Percentiles rank a stretch among this genome's conserved stretches.
These are phyloP conservation scores for Cydia splendana DNA, from an alignment of 1,140 invertebrate genomes.

Conservation along the genomic window DNA sequence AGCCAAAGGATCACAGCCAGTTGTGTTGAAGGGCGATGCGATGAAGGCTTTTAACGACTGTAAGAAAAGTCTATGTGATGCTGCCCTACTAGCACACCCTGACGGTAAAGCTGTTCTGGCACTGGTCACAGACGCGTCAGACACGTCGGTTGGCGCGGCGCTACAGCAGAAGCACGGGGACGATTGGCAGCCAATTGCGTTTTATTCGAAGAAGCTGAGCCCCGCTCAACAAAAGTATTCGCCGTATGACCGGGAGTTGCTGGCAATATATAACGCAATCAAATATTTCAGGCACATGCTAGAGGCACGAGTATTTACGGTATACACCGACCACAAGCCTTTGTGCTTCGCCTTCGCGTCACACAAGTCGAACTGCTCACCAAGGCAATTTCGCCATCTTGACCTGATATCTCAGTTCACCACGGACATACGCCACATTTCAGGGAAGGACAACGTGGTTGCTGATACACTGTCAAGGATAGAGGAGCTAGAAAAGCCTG, in stretches of 20 bases:
- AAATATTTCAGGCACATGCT: constrained; percentile 54
- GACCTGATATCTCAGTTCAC: background rate
- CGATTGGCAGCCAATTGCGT: constrained; percentile 43
- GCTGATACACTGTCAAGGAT: too few species aligned
- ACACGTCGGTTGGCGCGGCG: too few species aligned
- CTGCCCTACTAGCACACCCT: too few species aligned
- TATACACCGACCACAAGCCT: constrained; percentile 12
- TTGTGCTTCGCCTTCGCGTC: background rate
- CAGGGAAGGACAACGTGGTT: background rate
- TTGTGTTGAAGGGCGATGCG: too few species aligned
- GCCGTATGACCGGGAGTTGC: constrained; percentile 58
- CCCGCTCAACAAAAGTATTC: constrained; percentile 44
- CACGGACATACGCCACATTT: background rate
- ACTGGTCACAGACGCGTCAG: too few species aligned
- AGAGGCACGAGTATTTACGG: constrained; percentile 45
- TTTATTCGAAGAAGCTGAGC: constrained; percentile 48
- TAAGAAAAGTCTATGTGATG: constrained; percentile 33
- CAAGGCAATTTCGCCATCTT: background rate
- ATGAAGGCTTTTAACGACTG: constrained; percentile 34
- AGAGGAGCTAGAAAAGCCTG: too few species aligned
- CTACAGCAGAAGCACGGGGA: too few species aligned
- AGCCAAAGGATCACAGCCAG: too few species aligned
- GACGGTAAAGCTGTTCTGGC: too few species aligned
- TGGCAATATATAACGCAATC: constrained; percentile 51
- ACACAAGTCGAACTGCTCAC: background rate